Conservation (phyloP, 2,888 invertebrate genomes). For the Dione juno region DNA sequence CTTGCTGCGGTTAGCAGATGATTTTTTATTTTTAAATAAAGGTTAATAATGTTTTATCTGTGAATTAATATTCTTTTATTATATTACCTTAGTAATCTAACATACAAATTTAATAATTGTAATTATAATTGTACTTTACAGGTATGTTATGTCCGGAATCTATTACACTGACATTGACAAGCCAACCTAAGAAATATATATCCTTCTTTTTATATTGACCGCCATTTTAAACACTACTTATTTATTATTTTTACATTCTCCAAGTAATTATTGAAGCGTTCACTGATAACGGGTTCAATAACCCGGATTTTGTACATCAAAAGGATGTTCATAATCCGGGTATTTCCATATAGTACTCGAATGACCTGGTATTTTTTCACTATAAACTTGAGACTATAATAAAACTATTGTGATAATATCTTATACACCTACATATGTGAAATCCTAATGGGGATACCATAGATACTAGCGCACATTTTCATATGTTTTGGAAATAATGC, state of each 20-base stretch:
- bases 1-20: slow-evolving; percentile 1
- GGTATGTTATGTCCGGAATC: no score
- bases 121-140: no score
- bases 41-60: neutral
- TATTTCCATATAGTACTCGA: slow-evolving; percentile 46
- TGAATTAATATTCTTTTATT: no score
- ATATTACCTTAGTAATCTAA: no score
- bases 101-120: no score
- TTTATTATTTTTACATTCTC: slow-evolving; percentile 29
- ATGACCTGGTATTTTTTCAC: slow-evolving; percentile 26
- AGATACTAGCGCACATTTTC: no score
- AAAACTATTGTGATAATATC: slow-evolving; percentile 10
- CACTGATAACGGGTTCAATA: slow-evolving; percentile 55
- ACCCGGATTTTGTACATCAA: slow-evolving; percentile 62
- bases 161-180: no score
- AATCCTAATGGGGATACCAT: no score
- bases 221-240: slow-evolving; percentile 10
- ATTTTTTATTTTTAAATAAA: neutral
- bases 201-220: slow-evolving; percentile 11
- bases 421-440: neutral
- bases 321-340: no score
- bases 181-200: neutral
- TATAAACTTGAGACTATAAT: slow-evolving; percentile 13
- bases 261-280: slow-evolving; percentile 16
- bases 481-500: no score